Evolutionary conservation across 2,113 vertebrate species (phyloP).

Genomic region (Microtus oregoni): DNA sequence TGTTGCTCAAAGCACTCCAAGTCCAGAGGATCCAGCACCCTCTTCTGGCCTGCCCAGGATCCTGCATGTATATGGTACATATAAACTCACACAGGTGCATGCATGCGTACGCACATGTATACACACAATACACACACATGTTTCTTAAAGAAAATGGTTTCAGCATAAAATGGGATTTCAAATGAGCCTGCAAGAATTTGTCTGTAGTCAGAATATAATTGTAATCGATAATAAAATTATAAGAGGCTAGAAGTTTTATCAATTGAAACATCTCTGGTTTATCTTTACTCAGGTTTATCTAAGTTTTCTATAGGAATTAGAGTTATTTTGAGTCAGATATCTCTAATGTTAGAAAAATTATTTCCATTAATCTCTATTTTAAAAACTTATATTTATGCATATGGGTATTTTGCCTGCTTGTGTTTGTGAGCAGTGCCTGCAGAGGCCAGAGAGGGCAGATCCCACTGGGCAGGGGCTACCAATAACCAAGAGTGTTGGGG

Average conservation of each 20-base stretch:
- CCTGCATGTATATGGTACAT: neutral
- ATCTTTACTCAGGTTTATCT: neutral
- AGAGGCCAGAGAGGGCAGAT: too few species aligned
- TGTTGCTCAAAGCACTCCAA: neutral
- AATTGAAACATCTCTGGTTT: constrained; percentile 4
- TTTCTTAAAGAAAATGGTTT: constrained; percentile 21
- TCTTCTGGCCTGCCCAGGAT: neutral
- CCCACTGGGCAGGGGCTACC: too few species aligned
- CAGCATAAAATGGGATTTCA: neutral
- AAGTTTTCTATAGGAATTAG: neutral
- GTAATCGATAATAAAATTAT: neutral
- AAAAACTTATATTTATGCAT: too few species aligned
- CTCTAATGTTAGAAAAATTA: neutral
- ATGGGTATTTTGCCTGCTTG: too few species aligned
- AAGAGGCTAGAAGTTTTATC: neutral
- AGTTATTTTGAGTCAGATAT: constrained; percentile 4
- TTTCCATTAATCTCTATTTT: neutral
- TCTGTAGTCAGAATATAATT: neutral
- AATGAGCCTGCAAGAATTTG: neutral
- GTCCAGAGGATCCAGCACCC: neutral
- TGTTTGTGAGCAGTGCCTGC: too few species aligned
- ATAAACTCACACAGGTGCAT: neutral
- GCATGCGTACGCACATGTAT: neutral
- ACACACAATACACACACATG: too few species aligned
- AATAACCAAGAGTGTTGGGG: too few species aligned